Conservation (phyloP, 64 coral and sea anemone species). For the Catalaphyllia jardinei region DNA sequence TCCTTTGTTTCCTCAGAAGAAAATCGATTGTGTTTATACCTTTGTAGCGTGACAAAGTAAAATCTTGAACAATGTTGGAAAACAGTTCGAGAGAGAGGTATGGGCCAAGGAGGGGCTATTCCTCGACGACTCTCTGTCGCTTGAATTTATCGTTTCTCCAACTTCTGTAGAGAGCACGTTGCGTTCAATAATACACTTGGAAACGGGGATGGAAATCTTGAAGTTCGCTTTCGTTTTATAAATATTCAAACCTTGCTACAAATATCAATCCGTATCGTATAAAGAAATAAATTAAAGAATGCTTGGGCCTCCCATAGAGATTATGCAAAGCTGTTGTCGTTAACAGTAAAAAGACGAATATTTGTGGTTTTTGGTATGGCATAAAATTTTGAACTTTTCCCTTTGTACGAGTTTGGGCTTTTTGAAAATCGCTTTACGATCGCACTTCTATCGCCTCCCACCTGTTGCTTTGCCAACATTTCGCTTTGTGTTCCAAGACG, state of each 20-base stretch:
- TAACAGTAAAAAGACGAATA: conserved; percentile 23
- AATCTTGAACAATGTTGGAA: conserved; percentile 28
- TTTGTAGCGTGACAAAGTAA: conserved; percentile 81
- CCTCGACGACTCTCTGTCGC: conserved; percentile 21
- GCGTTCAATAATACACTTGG: neutral
- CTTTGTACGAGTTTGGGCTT: conserved; percentile 13
- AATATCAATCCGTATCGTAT: neutral
- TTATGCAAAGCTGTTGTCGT: conserved; percentile 3
- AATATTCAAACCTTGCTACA: conserved; percentile 19
- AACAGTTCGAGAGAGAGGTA: conserved; percentile 5
- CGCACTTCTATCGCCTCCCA: neutral
- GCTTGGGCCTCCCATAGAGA: conserved; percentile 26
- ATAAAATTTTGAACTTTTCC: conserved; percentile 21
- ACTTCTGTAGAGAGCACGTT: neutral
- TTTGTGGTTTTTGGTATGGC: conserved; percentile 38
- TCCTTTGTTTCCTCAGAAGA: conserved; percentile 72
- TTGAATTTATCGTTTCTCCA: conserved; percentile 4
- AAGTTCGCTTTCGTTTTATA: conserved; percentile 20
- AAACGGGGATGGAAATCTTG: neutral
- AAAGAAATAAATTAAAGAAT: conserved; percentile 44
- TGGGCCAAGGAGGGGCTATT: neutral
- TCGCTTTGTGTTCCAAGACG: conserved; percentile 43
- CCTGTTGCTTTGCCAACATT: conserved; percentile 34
- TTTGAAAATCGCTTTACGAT: conserved; percentile 3
- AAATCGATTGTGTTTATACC: conserved; percentile 30